phyloP scores from a whole-genome alignment of 2,797 vertebrate species.

The Microctenopoma steveboyesi region DNA sequence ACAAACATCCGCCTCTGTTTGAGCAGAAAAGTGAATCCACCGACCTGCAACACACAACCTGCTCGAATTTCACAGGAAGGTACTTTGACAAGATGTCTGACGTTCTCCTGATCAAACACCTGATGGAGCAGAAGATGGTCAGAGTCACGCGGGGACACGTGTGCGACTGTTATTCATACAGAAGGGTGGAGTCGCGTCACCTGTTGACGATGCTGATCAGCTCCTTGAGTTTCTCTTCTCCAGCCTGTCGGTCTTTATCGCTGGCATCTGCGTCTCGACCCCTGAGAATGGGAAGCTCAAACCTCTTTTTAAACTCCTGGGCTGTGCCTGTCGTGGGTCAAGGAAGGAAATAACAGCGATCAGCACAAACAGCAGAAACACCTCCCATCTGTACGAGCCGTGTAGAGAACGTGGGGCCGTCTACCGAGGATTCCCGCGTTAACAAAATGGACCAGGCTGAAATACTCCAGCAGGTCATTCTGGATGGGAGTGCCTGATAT shows the following conservation, averaged over 20 bases:
- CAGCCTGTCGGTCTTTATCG: slow-evolving; percentile 85
- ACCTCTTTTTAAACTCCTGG: slow-evolving; percentile 95
- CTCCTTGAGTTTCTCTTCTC: slow-evolving; percentile 94
- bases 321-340: slow-evolving; percentile 86
- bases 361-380: not conserved
- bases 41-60: slow-evolving; percentile 97
- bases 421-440: slow-evolving; percentile 95
- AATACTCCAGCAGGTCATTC: slow-evolving; percentile 97
- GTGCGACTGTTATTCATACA: no score
- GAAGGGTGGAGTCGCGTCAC: slow-evolving; percentile 59
- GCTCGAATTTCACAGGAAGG: slow-evolving; percentile 97
- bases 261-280: slow-evolving; percentile 94
- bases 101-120: slow-evolving; percentile 96
- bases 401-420: slow-evolving; percentile 15
- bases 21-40: slow-evolving; percentile 6
- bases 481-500: slow-evolving; percentile 98
- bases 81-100: slow-evolving; percentile 98
- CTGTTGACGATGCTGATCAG: slow-evolving; percentile 94
- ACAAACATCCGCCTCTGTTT: not conserved
- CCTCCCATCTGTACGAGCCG: rapidly evolving
- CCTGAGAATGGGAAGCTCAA: slow-evolving; percentile 95
- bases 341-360: not conserved
- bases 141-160: no score
- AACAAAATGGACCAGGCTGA: slow-evolving; percentile 97
- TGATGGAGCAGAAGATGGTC: slow-evolving; percentile 57